Conservation (phyloP, 2,113 vertebrate species). For the Cavia porcellus region DNA sequence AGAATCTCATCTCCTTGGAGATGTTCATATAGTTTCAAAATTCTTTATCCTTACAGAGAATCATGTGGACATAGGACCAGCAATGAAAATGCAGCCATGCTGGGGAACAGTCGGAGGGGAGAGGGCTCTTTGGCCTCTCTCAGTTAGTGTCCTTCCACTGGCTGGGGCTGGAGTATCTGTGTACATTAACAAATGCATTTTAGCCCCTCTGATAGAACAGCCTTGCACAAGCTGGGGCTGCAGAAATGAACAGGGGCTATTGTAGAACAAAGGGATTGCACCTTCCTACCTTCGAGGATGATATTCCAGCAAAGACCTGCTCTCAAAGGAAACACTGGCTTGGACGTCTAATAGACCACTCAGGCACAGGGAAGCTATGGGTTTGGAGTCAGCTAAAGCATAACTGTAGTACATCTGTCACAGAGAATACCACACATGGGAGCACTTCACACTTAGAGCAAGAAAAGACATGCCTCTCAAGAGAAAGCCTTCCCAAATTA, state of each 20-base stretch:
- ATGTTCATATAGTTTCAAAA: conserved; percentile 13
- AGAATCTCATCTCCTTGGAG: conserved; percentile 31
- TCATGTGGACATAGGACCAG: neutral
- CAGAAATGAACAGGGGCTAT: conserved; percentile 14
- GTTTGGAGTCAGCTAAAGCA: conserved; percentile 82
- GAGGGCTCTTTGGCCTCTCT: neutral
- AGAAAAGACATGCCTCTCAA: conserved; percentile 82
- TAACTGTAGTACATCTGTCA: conserved; percentile 82
- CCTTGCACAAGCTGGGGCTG: neutral
- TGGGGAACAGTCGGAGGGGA: neutral
- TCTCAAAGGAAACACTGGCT: conserved; percentile 74
- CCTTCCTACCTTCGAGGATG: conserved; percentile 65
- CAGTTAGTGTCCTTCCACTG: neutral
- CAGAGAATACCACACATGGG: conserved; percentile 81
- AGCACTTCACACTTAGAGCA: conserved; percentile 81
- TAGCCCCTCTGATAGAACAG: neutral
- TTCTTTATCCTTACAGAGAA: conserved; percentile 18
- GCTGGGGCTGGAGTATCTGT: neutral
- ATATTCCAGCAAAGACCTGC: conserved; percentile 70
- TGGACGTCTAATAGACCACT: conserved; percentile 79
- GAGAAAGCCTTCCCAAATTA: conserved; percentile 85
- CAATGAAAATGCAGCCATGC: neutral
- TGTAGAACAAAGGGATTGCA: conserved; percentile 77
- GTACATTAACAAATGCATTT: neutral
- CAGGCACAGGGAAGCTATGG: conserved; percentile 74